Base-by-base conservation (phyloP, 2,113 vertebrate genomes). In the Hippoglossus stenolepis region DNA sequence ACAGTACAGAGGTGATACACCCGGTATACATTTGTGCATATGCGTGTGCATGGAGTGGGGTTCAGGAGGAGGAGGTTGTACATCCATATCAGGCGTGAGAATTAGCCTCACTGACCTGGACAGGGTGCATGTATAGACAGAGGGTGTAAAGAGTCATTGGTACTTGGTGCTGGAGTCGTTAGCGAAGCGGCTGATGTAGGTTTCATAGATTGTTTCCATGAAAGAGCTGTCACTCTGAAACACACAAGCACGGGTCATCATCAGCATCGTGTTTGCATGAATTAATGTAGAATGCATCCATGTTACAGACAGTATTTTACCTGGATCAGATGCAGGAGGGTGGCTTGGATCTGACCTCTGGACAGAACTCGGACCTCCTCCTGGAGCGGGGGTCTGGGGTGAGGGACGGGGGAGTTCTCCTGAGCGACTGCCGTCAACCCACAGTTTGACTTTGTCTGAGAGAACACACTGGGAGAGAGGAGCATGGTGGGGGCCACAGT, bases 221-320 rank as follows among this genome's bases (percentile, higher is more conserved):
- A 99, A 99, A 84, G 94, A 96, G 89, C 94, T 87, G 24, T 98
- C 97, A 0, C 95, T 97, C 97, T 99, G 96, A 77, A 96, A 97
- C 78, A 94, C 12, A 95, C 57, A 68, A 35, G 26, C 15, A 56
- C 2, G 17, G 40, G 76, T 13, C 40, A 43, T 43, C 40, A 43
- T 43, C 40, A 43, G 11, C 62, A 79, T 53, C 15, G 70, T 1
- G 45, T 28, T 65, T 8, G 18, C 26, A 2, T 72, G 31, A 10
- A 28, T 43, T 38, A 51, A 57, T 4, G 18, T 10, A 35, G 8
- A 75, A 45, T 20, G 24, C 38, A 12, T 65, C 14, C 4, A 47
- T 14, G 18, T 12, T 12, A 38, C 4, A 4, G 63, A 40, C 0
- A 11, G 0, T 49, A 10, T 15, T 63, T 24, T 51, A 98, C 97